Evolutionary conservation across 2,797 vertebrate genomes (phyloP).

Genomic region (Thunnus albacares): DNA sequence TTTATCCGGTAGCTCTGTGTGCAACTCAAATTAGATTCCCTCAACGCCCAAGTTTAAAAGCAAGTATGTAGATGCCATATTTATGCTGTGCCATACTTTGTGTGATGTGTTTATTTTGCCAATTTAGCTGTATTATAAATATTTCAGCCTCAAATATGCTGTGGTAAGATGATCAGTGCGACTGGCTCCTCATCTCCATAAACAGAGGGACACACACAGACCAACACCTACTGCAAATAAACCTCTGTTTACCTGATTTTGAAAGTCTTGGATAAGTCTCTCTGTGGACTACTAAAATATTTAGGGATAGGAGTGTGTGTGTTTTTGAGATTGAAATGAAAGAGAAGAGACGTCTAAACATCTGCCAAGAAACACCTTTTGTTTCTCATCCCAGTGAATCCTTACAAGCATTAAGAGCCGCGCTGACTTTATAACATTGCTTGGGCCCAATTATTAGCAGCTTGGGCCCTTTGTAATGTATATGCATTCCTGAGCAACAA

Average conservation of each 20-base stretch:
- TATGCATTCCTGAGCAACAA: slow-evolving; percentile 14
- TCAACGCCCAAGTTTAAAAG: slow-evolving; percentile 41
- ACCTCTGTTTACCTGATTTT: slow-evolving; percentile 65
- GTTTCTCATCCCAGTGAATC: slow-evolving; percentile 38
- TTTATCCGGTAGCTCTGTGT: slow-evolving; percentile 42
- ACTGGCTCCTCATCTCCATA: slow-evolving; percentile 30
- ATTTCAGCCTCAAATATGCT: slow-evolving; percentile 62
- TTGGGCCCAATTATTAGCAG: slow-evolving; percentile 27
- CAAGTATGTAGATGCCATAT: slow-evolving; percentile 60
- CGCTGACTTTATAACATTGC: slow-evolving; percentile 45
- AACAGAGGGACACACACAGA: slow-evolving; percentile 38
- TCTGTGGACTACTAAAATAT: slow-evolving; percentile 61
- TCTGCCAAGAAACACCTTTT: slow-evolving; percentile 18
- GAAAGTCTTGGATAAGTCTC: slow-evolving; percentile 50
- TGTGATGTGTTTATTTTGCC: slow-evolving; percentile 66
- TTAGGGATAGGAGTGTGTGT: slow-evolving; percentile 26
- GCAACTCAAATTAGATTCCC: slow-evolving; percentile 72
- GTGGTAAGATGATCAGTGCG: slow-evolving; percentile 37
- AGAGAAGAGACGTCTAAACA: slow-evolving; percentile 43
- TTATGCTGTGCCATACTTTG: slow-evolving; percentile 66
- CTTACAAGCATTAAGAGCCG: slow-evolving; percentile 30
- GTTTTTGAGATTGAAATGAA: slow-evolving; percentile 50
- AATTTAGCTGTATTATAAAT: slow-evolving; percentile 73
- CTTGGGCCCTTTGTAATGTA: slow-evolving; percentile 25
- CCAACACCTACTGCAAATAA: slow-evolving; percentile 53